Evolutionary conservation across 1,140 invertebrate genomes (phyloP), one percentile per base, ranked within the genome.

Genomic region (Lucilia sericata): DNA sequence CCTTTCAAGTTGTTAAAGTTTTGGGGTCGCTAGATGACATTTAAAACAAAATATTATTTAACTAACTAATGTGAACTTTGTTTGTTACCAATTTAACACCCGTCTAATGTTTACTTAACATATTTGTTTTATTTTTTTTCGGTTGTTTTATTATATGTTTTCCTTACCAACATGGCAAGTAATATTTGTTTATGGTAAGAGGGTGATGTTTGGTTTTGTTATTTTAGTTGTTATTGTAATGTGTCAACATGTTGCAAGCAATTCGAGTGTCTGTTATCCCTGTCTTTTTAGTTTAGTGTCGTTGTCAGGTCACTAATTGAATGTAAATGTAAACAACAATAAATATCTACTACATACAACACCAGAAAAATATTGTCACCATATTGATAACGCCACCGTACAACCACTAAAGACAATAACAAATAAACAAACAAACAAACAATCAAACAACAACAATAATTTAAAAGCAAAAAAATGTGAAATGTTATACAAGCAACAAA

Each of bases 231-330:
- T 70, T 70, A 14, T 60, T 60, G n/a, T 60, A 60, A 70, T 70
- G 65, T 70, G 55, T 60, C 55, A 60, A 60, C 55, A 60, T 70
- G 65, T 70, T 70, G 65, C 65, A 70, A 70, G 65, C 21, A 70
- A 25, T 21, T 8, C n/a, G 7, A 10, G 14, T 17, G 55, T 60
- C 19, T 19, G 65, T 70, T 55, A 8, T 65, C 60, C 25, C 25
- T 3, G 25, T 3, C 5, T n/a, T n/a, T 12, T 60, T 7, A 0
- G 55, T 60, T 4, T 60, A n/a, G 1, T 70, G 65, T 25, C 65
- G n/a, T 70, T 70, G 65, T 70, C 65, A 70, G 65, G 65, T 70
- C 65, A 70, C 65, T 70, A 70, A 70, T 70, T 70, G n/a, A 21
- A 70, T 25, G n/a, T 42, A 21, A 70, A 70, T 70, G 19, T 21